These are phyloP conservation scores for Uropsilus gracilis DNA, from an alignment of 2,113 vertebrate species.

Conservation along the genomic window DNA sequence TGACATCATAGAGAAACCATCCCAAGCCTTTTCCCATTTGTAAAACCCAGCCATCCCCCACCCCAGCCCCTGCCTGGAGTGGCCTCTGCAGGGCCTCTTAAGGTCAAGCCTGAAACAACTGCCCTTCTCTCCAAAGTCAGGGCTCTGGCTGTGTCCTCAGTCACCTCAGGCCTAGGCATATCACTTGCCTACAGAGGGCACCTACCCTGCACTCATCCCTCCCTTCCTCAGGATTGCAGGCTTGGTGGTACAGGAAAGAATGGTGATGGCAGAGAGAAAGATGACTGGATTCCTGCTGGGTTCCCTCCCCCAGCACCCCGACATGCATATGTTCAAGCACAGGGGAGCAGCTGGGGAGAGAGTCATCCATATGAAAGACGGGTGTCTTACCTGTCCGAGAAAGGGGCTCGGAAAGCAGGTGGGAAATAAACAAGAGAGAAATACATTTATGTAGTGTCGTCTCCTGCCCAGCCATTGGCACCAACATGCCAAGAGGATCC, in stretches of 20 bases:
- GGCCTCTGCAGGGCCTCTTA: not conserved
- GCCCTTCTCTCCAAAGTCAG: not conserved
- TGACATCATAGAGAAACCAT: not conserved
- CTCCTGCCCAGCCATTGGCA: not conserved
- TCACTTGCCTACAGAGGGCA: not conserved
- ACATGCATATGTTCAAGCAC: conserved; percentile 70
- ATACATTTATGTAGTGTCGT: conserved; percentile 61
- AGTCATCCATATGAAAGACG: not conserved
- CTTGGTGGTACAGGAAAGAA: not conserved
- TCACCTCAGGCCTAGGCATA: fast-evolving
- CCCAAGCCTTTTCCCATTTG: not conserved
- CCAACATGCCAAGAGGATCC: fast-evolving
- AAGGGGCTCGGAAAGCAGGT: conserved; percentile 77
- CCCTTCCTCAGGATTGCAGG: not conserved
- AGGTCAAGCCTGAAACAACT: not conserved
- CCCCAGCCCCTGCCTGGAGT: not conserved
- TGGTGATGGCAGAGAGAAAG: not conserved
- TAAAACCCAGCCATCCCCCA: not conserved
- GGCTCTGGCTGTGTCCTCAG: not conserved
- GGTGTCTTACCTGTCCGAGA: conserved; percentile 83
- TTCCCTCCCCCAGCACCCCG: not conserved
- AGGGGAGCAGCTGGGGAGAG: not conserved
- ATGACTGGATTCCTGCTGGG: not conserved
- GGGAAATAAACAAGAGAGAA: conserved; percentile 81
- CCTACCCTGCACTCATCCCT: not conserved